These are phyloP conservation scores for Epinephelus fuscoguttatus DNA, from an alignment of 2,113 vertebrate genomes.

Conservation along the genomic window DNA sequence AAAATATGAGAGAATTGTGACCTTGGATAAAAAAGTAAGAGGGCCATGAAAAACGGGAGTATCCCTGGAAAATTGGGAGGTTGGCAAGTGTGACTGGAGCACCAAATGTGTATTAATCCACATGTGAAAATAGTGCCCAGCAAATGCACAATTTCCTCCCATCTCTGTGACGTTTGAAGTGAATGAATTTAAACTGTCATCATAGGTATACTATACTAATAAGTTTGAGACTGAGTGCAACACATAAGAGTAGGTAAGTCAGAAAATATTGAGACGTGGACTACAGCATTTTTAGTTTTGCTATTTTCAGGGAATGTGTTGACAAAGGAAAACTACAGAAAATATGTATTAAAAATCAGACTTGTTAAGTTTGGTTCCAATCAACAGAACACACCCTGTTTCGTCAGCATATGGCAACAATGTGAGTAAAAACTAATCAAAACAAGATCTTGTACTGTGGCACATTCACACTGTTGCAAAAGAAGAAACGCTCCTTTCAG, in stretches of 20 bases:
- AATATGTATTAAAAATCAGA: neutral
- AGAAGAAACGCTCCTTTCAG: constrained; percentile 13
- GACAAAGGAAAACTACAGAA: neutral
- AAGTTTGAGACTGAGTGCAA: neutral
- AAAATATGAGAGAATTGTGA: no score
- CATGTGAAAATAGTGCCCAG: neutral
- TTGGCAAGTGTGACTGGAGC: no score
- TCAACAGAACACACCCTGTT: neutral
- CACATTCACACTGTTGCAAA: neutral
- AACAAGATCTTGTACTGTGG: neutral
- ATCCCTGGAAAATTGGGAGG: no score
- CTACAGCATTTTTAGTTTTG: neutral
- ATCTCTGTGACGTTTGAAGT: neutral
- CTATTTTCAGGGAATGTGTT: neutral
- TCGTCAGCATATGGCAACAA: neutral
- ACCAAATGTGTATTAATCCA: neutral
- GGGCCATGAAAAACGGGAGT: no score
- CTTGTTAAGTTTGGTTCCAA: neutral
- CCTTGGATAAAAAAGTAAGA: no score
- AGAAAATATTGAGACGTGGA: neutral
- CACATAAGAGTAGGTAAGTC: no score
- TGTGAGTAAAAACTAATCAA: constrained; percentile 18
- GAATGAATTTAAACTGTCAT: no score
- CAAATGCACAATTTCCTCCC: neutral
- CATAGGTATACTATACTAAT: no score